A percentile compares a stretch with the other conserved stretches of the same genome.
phyloP scores from a whole-genome alignment of 1,140 invertebrate genomes.

The Pachyrhynchus sulphureomaculatus region DNA sequence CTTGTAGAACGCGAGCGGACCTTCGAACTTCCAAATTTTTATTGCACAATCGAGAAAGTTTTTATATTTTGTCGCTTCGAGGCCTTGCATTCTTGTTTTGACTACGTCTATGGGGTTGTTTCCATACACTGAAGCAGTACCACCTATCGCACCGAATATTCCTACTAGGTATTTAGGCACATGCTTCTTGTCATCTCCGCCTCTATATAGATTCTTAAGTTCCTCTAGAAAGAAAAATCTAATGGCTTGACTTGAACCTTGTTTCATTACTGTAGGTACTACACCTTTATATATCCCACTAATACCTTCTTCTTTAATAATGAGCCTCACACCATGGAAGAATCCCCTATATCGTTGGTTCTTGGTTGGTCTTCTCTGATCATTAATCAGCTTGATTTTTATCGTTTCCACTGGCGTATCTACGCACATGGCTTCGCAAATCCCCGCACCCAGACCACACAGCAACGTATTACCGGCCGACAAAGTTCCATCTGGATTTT shows the following conservation, averaged over 20 bases:
- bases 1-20: slow-evolving; percentile 92
- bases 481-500: slow-evolving; percentile 81
- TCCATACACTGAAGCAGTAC: slow-evolving; percentile 95
- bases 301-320: slow-evolving; percentile 87
- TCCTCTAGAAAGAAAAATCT: too few relatives aligned
- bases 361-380: slow-evolving; percentile 88
- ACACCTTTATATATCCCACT: too few relatives aligned
- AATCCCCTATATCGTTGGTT: slow-evolving; percentile 92
- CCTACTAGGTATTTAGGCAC: not conserved
- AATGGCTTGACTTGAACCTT: too few relatives aligned
- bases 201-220: too few relatives aligned
- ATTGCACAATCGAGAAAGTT: slow-evolving; percentile 89
- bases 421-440: slow-evolving; percentile 91
- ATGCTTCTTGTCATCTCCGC: not conserved
- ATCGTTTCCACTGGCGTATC: slow-evolving; percentile 99
- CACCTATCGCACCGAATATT: slow-evolving; percentile 40
- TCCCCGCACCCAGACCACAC: slow-evolving; percentile 93
- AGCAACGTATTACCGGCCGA: slow-evolving; percentile 72
- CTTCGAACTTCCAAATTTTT: slow-evolving; percentile 91
- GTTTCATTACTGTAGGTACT: too few relatives aligned
- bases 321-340: slow-evolving; percentile 87
- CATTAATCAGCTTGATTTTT: slow-evolving; percentile 99
- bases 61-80: slow-evolving; percentile 95
- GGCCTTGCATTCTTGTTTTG: slow-evolving; percentile 98
- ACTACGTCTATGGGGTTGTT: slow-evolving; percentile 98